Base-by-base conservation (phyloP, 2,797 vertebrate genomes). In the Apodemus agrarius region DNA sequence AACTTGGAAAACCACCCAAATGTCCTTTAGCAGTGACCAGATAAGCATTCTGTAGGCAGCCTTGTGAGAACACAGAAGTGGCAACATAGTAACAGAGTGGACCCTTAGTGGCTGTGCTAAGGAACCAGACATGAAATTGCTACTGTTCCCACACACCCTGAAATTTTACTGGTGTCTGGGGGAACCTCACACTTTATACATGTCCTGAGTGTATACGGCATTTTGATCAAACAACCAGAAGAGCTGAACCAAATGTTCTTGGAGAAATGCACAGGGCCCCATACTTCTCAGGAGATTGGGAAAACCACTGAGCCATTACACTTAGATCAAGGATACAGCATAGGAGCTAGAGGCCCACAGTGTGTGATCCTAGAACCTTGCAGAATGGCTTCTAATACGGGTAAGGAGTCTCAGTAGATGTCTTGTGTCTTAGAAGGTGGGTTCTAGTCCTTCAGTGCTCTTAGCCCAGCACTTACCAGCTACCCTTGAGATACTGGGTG, bases 161-260 rank as follows among this genome's bases (percentile, higher is more conserved):
- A 31, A 26, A 29, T 76, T 57, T 76, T 12, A 61, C 52, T 54
- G 34, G 43, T 65, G 7, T n/a, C 54, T 75, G 3, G 16, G 65
- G 24, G 54, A 26, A 10, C 72, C 57, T 22, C 54, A 63, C 11
- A 3, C 37, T 1, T 22, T 12, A 6, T 17, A 0, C 3, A 29
- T 75, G 24, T 83, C 85, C 81, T 17, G 6, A 17, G 93, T 29
- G 49, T 78, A 4, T 0, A 6, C 34, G 74, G 7, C 69, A 4
- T 11, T 8, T 65, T 21, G 17, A 87, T 3, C 0, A 1, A 0
- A 12, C n/a, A 6, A 1, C 4, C 13, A 65, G 14, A 29, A 93
- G 54, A 84, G 34, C 61, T 21, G 40, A 61, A 17, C 22, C 76
- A 72, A 43, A 22, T 1, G 7, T 37, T 82, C 63, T 83, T 61